These are phyloP conservation scores for Sebastolobus altivelis DNA, from an alignment of 2,797 vertebrate species.

Conservation along the genomic window DNA sequence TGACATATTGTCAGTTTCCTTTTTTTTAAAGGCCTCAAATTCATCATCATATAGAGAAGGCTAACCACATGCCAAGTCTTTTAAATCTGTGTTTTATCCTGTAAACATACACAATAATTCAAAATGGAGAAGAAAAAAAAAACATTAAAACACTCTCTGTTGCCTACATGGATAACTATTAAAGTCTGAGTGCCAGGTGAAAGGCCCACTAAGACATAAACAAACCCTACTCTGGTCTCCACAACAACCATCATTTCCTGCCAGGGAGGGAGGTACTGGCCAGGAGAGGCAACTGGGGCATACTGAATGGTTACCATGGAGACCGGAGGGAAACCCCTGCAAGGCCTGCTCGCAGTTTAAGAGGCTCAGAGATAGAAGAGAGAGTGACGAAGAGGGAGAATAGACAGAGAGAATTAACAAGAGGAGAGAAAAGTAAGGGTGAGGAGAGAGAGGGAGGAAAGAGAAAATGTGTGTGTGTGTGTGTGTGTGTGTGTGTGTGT, in stretches of 20 bases:
- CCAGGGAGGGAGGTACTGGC: slow-evolving; percentile 36
- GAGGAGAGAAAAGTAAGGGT: slow-evolving; percentile 2
- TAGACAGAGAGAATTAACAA: slow-evolving; percentile 4
- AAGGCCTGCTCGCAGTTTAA: slow-evolving; percentile 52
- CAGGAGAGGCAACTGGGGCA: slow-evolving; percentile 58
- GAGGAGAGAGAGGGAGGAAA: neutral
- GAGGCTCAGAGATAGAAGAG: slow-evolving; percentile 38
- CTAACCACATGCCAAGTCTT: neutral
- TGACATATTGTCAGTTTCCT: too few species aligned
- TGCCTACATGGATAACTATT: neutral
- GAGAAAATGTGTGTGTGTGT: neutral
- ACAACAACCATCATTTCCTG: slow-evolving; percentile 55
- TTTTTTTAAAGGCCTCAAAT: too few species aligned
- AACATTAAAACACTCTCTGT: neutral
- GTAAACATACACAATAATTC: neutral
- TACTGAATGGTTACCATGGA: slow-evolving; percentile 76
- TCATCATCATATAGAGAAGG: neutral
- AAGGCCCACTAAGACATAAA: slow-evolving; percentile 29
- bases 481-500: slow-evolving; percentile 26
- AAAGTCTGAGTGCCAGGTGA: neutral
- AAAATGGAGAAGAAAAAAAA: neutral
- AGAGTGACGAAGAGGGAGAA: slow-evolving; percentile 40
- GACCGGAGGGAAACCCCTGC: slow-evolving; percentile 60
- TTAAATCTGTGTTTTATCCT: neutral
- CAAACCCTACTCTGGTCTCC: slow-evolving; percentile 50